Percentiles rank a stretch among this genome's conserved stretches.
phyloP scores from a whole-genome alignment of 1,140 invertebrate genomes.

The Danaus melanippus region DNA sequence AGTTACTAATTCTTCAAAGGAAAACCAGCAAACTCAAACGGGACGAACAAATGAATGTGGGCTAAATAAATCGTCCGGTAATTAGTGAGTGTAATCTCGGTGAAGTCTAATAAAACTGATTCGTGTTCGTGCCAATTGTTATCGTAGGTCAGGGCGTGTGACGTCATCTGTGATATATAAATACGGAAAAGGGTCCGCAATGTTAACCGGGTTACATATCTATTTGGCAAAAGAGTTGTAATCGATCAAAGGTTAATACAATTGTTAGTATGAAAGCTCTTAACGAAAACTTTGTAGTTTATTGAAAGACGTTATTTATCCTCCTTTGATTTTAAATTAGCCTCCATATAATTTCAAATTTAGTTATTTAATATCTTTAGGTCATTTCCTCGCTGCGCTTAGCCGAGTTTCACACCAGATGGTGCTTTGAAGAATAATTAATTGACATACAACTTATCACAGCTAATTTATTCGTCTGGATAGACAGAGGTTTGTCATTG shows the following conservation, averaged over 20 bases:
- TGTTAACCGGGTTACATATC: neutral
- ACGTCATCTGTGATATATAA: slow-evolving; percentile 3
- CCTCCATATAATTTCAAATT: too few species aligned
- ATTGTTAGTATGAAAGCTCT: too few species aligned
- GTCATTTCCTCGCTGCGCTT: slow-evolving; percentile 44
- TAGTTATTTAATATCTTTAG: slow-evolving; percentile 29
- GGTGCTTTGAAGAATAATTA: slow-evolving; percentile 72
- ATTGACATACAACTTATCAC: slow-evolving; percentile 72
- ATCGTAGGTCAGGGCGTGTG: slow-evolving; percentile 21
- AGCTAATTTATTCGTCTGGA: slow-evolving; percentile 69
- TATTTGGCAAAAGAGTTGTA: neutral
- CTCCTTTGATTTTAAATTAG: too few species aligned
- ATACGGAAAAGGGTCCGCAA: neutral
- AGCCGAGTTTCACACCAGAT: slow-evolving; percentile 55
- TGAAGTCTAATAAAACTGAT: slow-evolving; percentile 19
- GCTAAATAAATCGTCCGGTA: slow-evolving; percentile 28
- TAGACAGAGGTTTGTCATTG: slow-evolving; percentile 62
- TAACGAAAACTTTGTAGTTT: too few species aligned
- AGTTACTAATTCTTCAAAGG: neutral
- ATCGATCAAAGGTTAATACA: too few species aligned
- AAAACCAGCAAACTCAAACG: slow-evolving; percentile 16
- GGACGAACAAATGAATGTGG: slow-evolving; percentile 15
- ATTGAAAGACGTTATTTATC: too few species aligned
- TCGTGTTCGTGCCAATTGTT: slow-evolving; percentile 27
- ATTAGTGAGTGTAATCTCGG: slow-evolving; percentile 32